These are phyloP conservation scores for Botia kubotai DNA, from an alignment of 2,797 vertebrate genomes.

Conservation along the genomic window DNA sequence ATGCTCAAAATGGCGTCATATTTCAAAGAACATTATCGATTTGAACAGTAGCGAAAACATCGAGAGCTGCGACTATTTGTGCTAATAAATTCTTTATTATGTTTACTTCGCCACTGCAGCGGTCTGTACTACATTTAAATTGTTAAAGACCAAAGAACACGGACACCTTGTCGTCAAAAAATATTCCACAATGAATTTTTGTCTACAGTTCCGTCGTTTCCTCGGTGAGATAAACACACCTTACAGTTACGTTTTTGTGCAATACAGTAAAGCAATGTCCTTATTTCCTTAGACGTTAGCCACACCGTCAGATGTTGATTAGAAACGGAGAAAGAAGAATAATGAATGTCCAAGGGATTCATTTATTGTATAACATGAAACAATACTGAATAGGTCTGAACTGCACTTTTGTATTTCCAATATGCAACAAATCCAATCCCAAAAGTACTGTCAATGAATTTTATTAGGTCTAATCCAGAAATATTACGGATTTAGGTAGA, in stretches of 20 bases:
- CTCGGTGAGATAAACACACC: not conserved
- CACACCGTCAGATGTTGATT: constrained; percentile 24
- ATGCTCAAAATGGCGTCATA: constrained; percentile 81
- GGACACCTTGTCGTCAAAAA: not conserved
- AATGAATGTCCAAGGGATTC: constrained; percentile 34
- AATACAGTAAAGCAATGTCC: constrained; percentile 3
- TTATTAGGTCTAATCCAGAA: constrained; percentile 52
- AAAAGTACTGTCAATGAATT: constrained; percentile 48
- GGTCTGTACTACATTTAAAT: not conserved
- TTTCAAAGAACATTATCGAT: constrained; percentile 41
- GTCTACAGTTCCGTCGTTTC: constrained; percentile 31
- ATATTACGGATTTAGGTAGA: constrained; percentile 47
- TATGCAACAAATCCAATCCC: constrained; percentile 48
- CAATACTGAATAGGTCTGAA: constrained; percentile 1
- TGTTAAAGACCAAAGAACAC: not conserved
- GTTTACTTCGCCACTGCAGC: not conserved
- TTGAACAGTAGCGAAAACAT: not conserved
- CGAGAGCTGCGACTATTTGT: not conserved
- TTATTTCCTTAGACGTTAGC: constrained; percentile 1
- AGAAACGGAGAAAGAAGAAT: constrained; percentile 6
- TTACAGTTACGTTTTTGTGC: not conserved
- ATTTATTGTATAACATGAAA: constrained; percentile 46
- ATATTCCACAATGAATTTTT: constrained; percentile 5
- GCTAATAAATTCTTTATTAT: no score
- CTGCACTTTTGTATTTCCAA: constrained; percentile 57